These are phyloP conservation scores for Monochamus saltuarius DNA, from an alignment of 1,140 invertebrate species.

Conservation along the genomic window DNA sequence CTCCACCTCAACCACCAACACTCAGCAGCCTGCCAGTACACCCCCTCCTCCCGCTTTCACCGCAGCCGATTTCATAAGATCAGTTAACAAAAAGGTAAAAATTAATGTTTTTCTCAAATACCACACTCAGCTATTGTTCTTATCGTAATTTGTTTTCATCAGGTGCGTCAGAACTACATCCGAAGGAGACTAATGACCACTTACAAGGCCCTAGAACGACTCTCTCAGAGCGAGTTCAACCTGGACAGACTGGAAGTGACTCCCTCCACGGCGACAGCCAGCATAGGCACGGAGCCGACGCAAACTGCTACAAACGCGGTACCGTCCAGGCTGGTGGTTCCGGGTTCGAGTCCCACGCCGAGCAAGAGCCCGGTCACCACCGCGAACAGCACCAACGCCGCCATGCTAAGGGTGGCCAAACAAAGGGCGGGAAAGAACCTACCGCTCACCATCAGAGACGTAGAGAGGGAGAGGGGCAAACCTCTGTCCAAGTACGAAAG, in stretches of 20 bases:
- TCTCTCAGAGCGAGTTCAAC: conserved; percentile 82
- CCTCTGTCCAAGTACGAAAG: conserved; percentile 83
- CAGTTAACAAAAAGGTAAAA: conserved; percentile 79
- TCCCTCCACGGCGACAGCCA: conserved; percentile 53
- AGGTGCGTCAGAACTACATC: conserved; percentile 75
- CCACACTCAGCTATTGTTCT: neutral
- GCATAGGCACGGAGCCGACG: conserved; percentile 45
- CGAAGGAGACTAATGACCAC: conserved; percentile 73
- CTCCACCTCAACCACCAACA: conserved; percentile 57
- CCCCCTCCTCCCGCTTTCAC: conserved; percentile 61
- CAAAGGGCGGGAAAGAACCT: conserved; percentile 57
- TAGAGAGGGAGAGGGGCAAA: conserved; percentile 78
- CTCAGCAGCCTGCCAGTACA: conserved; percentile 54
- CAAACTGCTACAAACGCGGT: conserved; percentile 40
- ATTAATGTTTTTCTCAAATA: too few species aligned
- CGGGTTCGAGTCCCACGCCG: conserved; percentile 52
- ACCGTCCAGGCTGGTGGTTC: conserved; percentile 57
- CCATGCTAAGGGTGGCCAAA: conserved; percentile 52
- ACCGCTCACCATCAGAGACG: conserved; percentile 71
- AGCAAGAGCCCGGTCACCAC: conserved; percentile 32
- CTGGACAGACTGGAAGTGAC: conserved; percentile 70
- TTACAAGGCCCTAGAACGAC: conserved; percentile 76
- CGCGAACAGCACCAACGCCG: conserved; percentile 45
- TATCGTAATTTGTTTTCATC: conserved; percentile 1
- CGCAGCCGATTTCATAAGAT: conserved; percentile 72